phyloP scores from a whole-genome alignment of 2,113 vertebrate species.

The Dissostichus mawsoni region DNA sequence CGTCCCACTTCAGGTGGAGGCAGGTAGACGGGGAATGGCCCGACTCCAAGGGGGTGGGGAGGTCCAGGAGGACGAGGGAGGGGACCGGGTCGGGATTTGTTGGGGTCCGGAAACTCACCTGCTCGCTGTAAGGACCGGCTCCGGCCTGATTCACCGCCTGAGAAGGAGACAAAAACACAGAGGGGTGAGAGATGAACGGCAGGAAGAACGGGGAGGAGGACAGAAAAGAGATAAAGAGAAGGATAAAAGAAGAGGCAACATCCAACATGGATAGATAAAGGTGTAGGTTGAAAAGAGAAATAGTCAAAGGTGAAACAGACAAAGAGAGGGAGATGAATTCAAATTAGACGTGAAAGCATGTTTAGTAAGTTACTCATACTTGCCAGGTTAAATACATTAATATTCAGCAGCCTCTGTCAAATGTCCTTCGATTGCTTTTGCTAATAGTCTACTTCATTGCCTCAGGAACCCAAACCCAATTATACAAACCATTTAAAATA shows the following conservation, averaged over 20 bases:
- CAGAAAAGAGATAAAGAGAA: neutral
- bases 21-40: conserved; percentile 88
- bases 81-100: conserved; percentile 88
- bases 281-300: neutral
- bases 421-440: neutral
- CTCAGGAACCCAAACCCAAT: neutral
- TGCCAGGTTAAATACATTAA: conserved; percentile 3
- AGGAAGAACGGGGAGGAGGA: neutral
- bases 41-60: conserved; percentile 79
- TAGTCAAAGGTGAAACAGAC: neutral
- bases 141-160: conserved; percentile 96
- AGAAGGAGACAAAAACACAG: neutral
- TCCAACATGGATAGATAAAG: neutral
- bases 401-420: conserved; percentile 37
- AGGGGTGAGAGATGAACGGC: conserved; percentile 3
- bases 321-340: conserved; percentile 20
- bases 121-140: conserved; percentile 91
- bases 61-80: conserved; percentile 86
- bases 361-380: conserved; percentile 1
- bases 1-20: conserved; percentile 94
- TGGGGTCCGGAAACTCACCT: conserved; percentile 89
- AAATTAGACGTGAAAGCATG: conserved; percentile 17
- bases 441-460: neutral
- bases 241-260: neutral
- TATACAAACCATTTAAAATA: neutral